phyloP scores from a whole-genome alignment of 2,113 vertebrate species.

The Aspidoscelis tigris region DNA sequence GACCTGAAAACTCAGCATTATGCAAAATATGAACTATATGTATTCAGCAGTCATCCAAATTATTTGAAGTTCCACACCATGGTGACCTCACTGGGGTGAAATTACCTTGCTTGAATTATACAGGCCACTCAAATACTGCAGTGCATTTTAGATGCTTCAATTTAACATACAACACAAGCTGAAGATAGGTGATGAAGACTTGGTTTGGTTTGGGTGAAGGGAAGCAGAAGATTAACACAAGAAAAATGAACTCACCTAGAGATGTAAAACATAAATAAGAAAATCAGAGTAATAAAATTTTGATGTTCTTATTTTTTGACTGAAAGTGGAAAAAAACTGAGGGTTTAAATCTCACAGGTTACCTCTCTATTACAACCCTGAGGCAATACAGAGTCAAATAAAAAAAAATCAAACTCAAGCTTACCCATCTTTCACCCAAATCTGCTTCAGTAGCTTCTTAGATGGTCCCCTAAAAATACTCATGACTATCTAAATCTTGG shows the following conservation, averaged over 20 bases:
- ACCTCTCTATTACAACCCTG: background rate
- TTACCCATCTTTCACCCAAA: background rate
- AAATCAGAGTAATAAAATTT: background rate
- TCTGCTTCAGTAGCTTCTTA: background rate
- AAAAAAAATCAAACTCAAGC: background rate
- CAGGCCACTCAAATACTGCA: slow-evolving; percentile 26
- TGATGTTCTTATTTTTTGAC: background rate
- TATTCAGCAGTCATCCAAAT: slow-evolving; percentile 58
- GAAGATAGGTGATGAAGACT: background rate
- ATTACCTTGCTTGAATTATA: slow-evolving; percentile 45
- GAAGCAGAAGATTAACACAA: slow-evolving; percentile 26
- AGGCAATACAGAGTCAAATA: background rate
- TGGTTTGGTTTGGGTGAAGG: slow-evolving; percentile 23
- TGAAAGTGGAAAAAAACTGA: background rate
- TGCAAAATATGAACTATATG: slow-evolving; percentile 52
- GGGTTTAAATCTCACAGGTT: background rate
- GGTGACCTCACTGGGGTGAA: slow-evolving; percentile 35
- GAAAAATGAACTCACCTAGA: slow-evolving; percentile 5
- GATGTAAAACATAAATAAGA: slow-evolving; percentile 2
- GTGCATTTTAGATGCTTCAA: slow-evolving; percentile 29
- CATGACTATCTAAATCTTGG: background rate
- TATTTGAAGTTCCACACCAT: slow-evolving; percentile 48
- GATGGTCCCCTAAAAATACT: background rate
- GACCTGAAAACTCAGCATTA: slow-evolving; percentile 69
- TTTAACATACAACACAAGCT: background rate